These are phyloP conservation scores for Phalera bucephala DNA, from an alignment of 2,888 invertebrate genomes.

Conservation along the genomic window DNA sequence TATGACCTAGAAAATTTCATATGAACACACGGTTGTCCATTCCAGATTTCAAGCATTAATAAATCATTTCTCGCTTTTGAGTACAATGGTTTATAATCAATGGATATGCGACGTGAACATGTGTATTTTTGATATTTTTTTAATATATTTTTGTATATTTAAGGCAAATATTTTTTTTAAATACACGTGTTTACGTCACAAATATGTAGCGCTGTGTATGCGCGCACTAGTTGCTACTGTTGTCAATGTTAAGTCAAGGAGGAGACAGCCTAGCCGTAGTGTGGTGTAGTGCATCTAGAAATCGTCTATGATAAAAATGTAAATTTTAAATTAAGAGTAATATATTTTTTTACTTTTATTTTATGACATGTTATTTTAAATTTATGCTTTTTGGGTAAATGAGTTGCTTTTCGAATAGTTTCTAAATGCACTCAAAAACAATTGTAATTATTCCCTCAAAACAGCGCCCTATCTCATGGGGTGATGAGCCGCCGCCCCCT, in stretches of 20 bases:
- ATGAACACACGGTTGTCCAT: no score
- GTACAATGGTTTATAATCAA: slow-evolving; percentile 27
- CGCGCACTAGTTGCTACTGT: slow-evolving; percentile 68
- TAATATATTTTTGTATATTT: not conserved
- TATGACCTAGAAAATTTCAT: no score
- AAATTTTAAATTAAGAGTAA: no score
- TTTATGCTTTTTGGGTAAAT: no score
- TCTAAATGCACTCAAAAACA: slow-evolving; percentile 46
- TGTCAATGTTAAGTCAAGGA: slow-evolving; percentile 63
- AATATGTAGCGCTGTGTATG: slow-evolving; percentile 62
- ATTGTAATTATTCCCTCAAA: slow-evolving; percentile 15
- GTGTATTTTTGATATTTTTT: slow-evolving; percentile 12
- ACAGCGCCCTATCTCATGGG: slow-evolving; percentile 34
- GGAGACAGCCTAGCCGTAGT: slow-evolving; percentile 43
- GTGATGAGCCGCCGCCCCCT: slow-evolving; percentile 49
- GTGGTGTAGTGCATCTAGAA: slow-evolving; percentile 30
- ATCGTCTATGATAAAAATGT: no score
- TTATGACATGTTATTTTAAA: no score
- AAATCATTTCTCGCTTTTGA: slow-evolving; percentile 24
- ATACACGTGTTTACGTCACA: slow-evolving; percentile 45
- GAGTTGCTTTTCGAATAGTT: slow-evolving; percentile 19
- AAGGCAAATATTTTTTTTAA: slow-evolving; percentile 5
- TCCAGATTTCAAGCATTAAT: no score
- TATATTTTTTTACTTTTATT: no score
- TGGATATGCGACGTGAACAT: slow-evolving; percentile 29